These are phyloP conservation scores for Tribolium castaneum DNA, from an alignment of 1,140 invertebrate genomes.

Conservation along the genomic window DNA sequence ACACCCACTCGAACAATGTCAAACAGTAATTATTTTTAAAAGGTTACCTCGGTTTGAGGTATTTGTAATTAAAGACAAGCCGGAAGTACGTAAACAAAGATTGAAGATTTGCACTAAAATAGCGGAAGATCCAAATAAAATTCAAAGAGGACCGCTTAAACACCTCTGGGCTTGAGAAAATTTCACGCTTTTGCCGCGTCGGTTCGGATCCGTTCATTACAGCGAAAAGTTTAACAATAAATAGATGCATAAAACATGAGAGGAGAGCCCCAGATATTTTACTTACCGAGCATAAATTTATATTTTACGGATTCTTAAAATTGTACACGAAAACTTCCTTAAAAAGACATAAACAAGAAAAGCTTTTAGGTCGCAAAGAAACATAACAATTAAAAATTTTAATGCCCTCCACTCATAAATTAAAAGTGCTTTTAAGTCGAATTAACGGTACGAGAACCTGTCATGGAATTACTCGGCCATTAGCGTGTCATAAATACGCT, in stretches of 20 bases:
- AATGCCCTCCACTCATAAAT: conserved; percentile 39
- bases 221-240: conserved; percentile 34
- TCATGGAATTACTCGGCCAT: conserved; percentile 38
- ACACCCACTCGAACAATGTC: neutral
- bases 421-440: conserved; percentile 48
- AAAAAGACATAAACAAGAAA: conserved; percentile 40
- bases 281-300: conserved; percentile 23
- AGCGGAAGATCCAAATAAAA: neutral
- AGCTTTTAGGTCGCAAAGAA: conserved; percentile 43
- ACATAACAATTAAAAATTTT: conserved; percentile 47
- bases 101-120: neutral
- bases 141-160: conserved; percentile 20
- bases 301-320: conserved; percentile 27
- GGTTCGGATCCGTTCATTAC: conserved; percentile 21
- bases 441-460: conserved; percentile 38
- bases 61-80: neutral
- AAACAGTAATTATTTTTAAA: neutral
- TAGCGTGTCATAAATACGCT: conserved; percentile 18
- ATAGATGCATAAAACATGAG: conserved; percentile 33
- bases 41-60: neutral
- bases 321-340: conserved; percentile 37
- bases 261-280: conserved; percentile 26
- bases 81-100: neutral
- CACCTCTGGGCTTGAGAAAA: conserved; percentile 22
- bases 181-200: conserved; percentile 16